phyloP scores from a whole-genome alignment of 1,140 invertebrate genomes.

The Scaptomyza graminum region DNA sequence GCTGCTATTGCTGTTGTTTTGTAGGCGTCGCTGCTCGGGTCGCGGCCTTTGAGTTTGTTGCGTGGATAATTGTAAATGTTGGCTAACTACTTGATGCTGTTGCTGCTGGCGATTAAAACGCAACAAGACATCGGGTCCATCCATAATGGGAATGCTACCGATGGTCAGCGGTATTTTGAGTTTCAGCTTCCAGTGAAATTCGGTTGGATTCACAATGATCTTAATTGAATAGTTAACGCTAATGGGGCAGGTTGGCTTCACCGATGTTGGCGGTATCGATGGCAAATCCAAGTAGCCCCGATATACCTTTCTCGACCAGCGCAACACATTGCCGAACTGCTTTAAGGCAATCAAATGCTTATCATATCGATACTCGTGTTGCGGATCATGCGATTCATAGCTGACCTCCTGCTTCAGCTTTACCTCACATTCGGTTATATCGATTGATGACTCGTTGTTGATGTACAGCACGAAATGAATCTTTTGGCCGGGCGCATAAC shows the following conservation, averaged over 20 bases:
- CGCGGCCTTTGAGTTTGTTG: constrained; percentile 39
- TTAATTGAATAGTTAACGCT: constrained; percentile 88
- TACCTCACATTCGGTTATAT: constrained; percentile 85
- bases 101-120: constrained; percentile 72
- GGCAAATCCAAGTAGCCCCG: constrained; percentile 86
- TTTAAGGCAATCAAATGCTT: constrained; percentile 86
- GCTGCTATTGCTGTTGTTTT: constrained; percentile 34
- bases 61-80: constrained; percentile 75
- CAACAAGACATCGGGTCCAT: constrained; percentile 64
- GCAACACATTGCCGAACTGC: constrained; percentile 85
- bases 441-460: constrained; percentile 85
- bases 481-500: constrained; percentile 81
- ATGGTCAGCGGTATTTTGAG: constrained; percentile 85
- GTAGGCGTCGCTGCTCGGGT: constrained; percentile 44
- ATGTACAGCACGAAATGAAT: constrained; percentile 80
- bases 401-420: constrained; percentile 84
- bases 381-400: constrained; percentile 85
- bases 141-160: constrained; percentile 85
- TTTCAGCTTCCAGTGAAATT: constrained; percentile 85
- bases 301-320: constrained; percentile 80
- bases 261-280: constrained; percentile 89
- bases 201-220: constrained; percentile 84
- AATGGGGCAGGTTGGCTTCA: constrained; percentile 88
- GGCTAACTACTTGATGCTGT: constrained; percentile 79
- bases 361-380: constrained; percentile 85